phyloP scores from a whole-genome alignment of 2,113 vertebrate species.

The Cyphomyrus discorhynchus region DNA sequence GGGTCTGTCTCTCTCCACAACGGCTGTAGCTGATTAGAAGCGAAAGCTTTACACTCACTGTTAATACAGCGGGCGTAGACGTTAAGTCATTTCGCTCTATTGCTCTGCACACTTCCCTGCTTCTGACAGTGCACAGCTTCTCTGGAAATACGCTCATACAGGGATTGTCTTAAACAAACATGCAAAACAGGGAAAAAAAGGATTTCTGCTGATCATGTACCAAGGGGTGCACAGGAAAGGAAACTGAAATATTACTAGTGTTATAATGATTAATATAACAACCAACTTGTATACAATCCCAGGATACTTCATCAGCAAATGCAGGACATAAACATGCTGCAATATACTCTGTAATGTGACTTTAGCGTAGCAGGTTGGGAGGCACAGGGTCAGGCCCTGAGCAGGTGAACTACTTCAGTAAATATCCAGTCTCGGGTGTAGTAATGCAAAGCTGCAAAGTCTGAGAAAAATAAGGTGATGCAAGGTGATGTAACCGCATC shows the following conservation, averaged over 20 bases:
- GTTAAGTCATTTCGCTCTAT: not conserved
- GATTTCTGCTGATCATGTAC: constrained; percentile 4
- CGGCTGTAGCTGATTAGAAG: not conserved
- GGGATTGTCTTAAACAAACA: constrained; percentile 5
- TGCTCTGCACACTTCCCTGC: not conserved
- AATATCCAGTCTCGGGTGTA: not conserved
- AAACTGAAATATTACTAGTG: constrained; percentile 7
- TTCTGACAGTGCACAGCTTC: not conserved
- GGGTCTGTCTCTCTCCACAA: not conserved
- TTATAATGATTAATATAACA: not conserved
- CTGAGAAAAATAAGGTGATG: not conserved
- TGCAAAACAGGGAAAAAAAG: not conserved
- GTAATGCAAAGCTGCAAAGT: not conserved
- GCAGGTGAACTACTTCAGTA: not conserved
- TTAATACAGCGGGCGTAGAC: not conserved
- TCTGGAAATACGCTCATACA: not conserved
- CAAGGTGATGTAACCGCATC: not conserved
- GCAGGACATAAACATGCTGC: not conserved
- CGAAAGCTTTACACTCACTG: not conserved
- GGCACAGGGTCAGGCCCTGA: not conserved
- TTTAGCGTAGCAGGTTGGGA: not conserved
- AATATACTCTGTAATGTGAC: not conserved
- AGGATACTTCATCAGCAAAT: not conserved
- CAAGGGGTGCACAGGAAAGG: not conserved
- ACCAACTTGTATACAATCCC: not conserved